Conservation (phyloP, 2,113 vertebrate genomes). For the Murina feae region DNA sequence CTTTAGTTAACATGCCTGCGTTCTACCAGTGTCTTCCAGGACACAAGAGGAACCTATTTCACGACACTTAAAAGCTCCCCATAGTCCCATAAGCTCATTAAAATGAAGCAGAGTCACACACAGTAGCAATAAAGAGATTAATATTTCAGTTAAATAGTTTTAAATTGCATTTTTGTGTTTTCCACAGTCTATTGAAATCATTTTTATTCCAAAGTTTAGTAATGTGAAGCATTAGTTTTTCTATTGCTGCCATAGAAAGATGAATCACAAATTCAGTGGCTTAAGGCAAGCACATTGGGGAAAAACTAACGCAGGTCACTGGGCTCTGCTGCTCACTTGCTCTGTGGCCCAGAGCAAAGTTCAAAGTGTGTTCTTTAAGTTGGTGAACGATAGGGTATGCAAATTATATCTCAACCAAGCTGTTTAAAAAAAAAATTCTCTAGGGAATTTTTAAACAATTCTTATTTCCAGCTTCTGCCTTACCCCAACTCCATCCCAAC, state of each 20-base stretch:
- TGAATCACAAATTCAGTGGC: background rate
- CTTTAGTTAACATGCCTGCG: background rate
- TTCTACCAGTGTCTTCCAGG: background rate
- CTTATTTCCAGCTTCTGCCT: background rate
- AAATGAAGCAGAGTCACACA: constrained; percentile 20
- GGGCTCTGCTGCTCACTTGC: background rate
- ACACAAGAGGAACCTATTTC: background rate
- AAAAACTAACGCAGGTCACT: background rate
- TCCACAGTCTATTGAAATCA: background rate
- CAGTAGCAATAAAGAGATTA: background rate
- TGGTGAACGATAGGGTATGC: background rate
- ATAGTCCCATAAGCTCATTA: background rate
- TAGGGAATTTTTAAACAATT: background rate
- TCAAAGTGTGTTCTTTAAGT: background rate
- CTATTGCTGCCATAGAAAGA: background rate
- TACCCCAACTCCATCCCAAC: background rate
- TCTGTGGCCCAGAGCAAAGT: background rate
- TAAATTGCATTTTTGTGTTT: constrained; percentile 9
- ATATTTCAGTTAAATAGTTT: constrained; percentile 44
- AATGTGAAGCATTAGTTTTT: background rate
- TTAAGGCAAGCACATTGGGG: background rate
- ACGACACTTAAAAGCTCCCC: background rate
- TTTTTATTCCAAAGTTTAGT: constrained; percentile 13
- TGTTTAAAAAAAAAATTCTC: too few relatives aligned
- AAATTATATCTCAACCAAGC: background rate